Evolutionary conservation across 1,140 invertebrate species (phyloP).

Genomic region (Lethrus apterus): DNA sequence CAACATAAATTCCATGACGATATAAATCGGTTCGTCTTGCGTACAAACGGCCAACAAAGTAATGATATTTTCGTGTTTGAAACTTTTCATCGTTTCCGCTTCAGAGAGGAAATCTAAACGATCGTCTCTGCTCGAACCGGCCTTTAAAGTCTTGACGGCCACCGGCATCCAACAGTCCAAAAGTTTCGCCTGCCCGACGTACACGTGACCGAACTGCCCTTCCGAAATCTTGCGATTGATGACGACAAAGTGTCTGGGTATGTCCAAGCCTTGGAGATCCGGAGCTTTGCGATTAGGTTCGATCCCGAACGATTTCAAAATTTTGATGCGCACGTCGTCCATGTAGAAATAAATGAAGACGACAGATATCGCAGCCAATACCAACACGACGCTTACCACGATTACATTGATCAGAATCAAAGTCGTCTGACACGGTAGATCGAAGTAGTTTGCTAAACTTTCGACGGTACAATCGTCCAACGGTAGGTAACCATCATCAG

Average conservation of each 20-base stretch:
- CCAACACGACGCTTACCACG: slow-evolving; percentile 45
- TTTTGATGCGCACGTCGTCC: slow-evolving; percentile 60
- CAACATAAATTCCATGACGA: slow-evolving; percentile 90
- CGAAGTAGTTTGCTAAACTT: slow-evolving; percentile 55
- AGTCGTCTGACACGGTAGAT: slow-evolving; percentile 63
- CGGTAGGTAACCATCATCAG: slow-evolving; percentile 61
- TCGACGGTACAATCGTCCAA: slow-evolving; percentile 53
- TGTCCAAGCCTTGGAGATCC: slow-evolving; percentile 77
- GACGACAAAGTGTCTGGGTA: slow-evolving; percentile 74
- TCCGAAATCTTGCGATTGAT: slow-evolving; percentile 83
- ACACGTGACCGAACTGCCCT: slow-evolving; percentile 85
- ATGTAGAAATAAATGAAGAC: slow-evolving; percentile 48
- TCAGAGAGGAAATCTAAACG: slow-evolving; percentile 91
- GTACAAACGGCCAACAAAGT: slow-evolving; percentile 80
- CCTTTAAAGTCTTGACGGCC: slow-evolving; percentile 85
- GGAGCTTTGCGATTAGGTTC: slow-evolving; percentile 46
- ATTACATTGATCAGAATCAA: slow-evolving; percentile 64
- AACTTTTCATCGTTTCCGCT: slow-evolving; percentile 86
- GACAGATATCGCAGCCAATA: slow-evolving; percentile 54
- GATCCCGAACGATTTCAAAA: slow-evolving; percentile 64
- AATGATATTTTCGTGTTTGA: slow-evolving; percentile 86
- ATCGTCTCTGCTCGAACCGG: slow-evolving; percentile 72
- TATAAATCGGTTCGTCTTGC: slow-evolving; percentile 76
- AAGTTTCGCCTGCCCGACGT: slow-evolving; percentile 73
- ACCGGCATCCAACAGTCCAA: slow-evolving; percentile 71